These are phyloP conservation scores for Acleris literana DNA, from an alignment of 2,888 invertebrate species.

Conservation along the genomic window DNA sequence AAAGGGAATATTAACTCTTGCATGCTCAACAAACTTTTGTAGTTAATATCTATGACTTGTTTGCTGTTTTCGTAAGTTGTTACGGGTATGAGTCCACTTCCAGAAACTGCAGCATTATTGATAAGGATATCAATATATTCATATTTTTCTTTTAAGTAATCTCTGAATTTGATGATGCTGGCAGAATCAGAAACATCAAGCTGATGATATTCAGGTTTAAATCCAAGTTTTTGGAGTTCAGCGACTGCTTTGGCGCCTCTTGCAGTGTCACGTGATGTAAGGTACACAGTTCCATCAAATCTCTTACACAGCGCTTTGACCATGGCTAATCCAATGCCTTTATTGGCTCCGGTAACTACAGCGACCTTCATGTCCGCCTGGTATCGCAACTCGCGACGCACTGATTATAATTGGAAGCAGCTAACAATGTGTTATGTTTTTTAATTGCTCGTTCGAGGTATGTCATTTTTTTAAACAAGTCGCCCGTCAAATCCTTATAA, in stretches of 20 bases:
- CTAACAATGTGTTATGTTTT: no score
- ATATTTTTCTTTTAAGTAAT: slow-evolving; percentile 82
- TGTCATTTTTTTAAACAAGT: no score
- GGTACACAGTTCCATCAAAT: slow-evolving; percentile 85
- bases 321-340: slow-evolving; percentile 86
- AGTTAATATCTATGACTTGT: slow-evolving; percentile 86
- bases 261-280: slow-evolving; percentile 84
- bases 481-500: no score
- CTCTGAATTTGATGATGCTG: slow-evolving; percentile 83
- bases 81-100: slow-evolving; percentile 51
- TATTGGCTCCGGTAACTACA: slow-evolving; percentile 85
- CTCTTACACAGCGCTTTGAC: slow-evolving; percentile 83
- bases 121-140: slow-evolving; percentile 88
- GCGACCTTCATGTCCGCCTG: slow-evolving; percentile 43
- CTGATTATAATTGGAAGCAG: background rate
- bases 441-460: no score
- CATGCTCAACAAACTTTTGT: slow-evolving; percentile 84
- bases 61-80: slow-evolving; percentile 77
- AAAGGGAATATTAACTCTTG: slow-evolving; percentile 87
- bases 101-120: slow-evolving; percentile 88
- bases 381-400: slow-evolving; percentile 37
- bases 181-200: slow-evolving; percentile 84
- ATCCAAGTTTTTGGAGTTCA: slow-evolving; percentile 73
- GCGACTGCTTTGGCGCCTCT: slow-evolving; percentile 80
- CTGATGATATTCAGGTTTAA: slow-evolving; percentile 83